A percentile compares a stretch with the other conserved stretches of the same genome.
These are phyloP conservation scores for Buphagus erythrorhynchus DNA, from an alignment of 2,797 vertebrate species.

Conservation along the genomic window DNA sequence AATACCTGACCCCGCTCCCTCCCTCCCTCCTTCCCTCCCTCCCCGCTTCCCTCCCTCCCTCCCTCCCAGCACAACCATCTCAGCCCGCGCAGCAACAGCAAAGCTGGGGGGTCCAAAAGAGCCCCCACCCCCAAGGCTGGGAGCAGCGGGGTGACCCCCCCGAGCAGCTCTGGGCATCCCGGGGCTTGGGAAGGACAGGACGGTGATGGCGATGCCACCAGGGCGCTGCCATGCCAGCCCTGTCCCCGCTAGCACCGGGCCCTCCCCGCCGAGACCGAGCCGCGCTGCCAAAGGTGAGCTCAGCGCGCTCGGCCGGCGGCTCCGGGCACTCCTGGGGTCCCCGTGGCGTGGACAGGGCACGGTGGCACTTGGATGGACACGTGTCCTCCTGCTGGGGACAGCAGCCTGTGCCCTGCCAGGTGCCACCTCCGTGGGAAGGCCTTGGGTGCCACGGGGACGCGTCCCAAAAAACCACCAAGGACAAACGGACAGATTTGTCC, in stretches of 20 bases:
- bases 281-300: conserved; percentile 56
- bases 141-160: neutral
- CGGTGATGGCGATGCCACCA: neutral
- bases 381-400: neutral
- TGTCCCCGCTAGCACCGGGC: neutral
- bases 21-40: neutral
- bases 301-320: neutral
- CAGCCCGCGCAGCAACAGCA: conserved; percentile 8
- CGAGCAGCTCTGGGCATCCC: neutral
- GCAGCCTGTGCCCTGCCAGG: neutral
- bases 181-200: neutral
- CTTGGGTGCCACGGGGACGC: rapidly evolving
- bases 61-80: conserved; percentile 8
- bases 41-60: neutral
- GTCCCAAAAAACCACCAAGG: rapidly evolving
- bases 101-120: neutral
- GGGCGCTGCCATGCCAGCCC: neutral
- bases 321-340: neutral
- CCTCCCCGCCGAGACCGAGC: neutral
- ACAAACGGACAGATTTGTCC: rapidly evolving
- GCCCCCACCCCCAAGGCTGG: neutral
- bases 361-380: neutral
- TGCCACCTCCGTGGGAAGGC: neutral
- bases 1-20: conserved; percentile 82
- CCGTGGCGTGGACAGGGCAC: rapidly evolving